Percentiles rank a stretch among this genome's conserved stretches.
These are phyloP conservation scores for Drosophila parthenogenetica DNA, from an alignment of 2,888 invertebrate genomes.

Conservation along the genomic window DNA sequence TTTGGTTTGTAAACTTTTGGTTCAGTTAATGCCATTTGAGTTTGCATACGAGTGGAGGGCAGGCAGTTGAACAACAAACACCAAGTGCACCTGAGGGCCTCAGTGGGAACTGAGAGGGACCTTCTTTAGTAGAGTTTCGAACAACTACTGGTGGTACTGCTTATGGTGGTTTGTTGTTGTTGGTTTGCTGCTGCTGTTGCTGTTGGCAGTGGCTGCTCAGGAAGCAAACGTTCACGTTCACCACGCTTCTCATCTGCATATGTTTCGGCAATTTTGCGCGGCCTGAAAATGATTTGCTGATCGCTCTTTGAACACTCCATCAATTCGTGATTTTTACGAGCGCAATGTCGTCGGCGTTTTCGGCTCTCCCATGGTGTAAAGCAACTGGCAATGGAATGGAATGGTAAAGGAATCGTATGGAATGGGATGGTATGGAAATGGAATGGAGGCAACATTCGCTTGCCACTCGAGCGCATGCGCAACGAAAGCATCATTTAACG, in stretches of 20 bases:
- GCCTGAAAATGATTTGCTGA: conserved; percentile 83
- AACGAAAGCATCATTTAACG: conserved; percentile 82
- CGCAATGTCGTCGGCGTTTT: conserved; percentile 73
- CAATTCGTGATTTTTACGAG: conserved; percentile 85
- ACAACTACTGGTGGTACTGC: conserved; percentile 15
- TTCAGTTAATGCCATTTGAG: neutral
- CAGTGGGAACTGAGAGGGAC: conserved; percentile 48
- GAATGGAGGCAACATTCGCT: conserved; percentile 38
- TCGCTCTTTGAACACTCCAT: conserved; percentile 84
- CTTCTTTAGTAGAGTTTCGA: conserved; percentile 37
- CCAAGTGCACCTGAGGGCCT: conserved; percentile 74
- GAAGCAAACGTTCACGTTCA: conserved; percentile 54
- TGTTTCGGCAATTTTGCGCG: conserved; percentile 78
- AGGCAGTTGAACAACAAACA: conserved; percentile 50
- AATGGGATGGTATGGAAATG: neutral
- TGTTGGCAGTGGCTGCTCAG: conserved; percentile 52
- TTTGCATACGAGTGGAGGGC: conserved; percentile 44
- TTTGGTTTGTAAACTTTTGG: neutral
- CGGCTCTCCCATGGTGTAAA: conserved; percentile 22
- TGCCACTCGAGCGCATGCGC: conserved; percentile 67
- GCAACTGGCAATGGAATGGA: conserved; percentile 2
- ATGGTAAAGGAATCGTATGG: neutral
- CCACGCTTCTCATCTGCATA: conserved; percentile 74
- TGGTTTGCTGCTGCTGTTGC: too few relatives aligned
- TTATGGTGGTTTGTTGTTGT: neutral